A percentile compares a stretch with the other conserved stretches of the same genome.
Evolutionary conservation across 1,140 invertebrate genomes (phyloP).

Genomic region (Heliconius melpomene): DNA sequence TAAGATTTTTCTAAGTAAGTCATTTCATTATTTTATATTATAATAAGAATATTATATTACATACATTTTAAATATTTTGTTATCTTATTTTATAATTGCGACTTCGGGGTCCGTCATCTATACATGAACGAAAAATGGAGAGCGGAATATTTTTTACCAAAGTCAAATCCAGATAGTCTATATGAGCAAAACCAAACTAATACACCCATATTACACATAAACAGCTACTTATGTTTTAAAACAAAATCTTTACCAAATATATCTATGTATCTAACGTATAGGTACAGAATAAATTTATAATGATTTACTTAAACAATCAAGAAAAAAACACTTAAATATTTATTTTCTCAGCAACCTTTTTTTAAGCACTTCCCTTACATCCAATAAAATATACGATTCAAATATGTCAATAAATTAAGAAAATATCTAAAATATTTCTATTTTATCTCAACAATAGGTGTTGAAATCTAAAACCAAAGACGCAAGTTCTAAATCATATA

Average conservation of each 20-base stretch:
- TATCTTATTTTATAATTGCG: too few relatives aligned
- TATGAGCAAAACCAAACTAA: background rate
- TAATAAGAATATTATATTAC: too few relatives aligned
- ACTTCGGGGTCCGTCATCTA: too few relatives aligned
- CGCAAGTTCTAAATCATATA: constrained; percentile 37
- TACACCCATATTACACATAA: background rate
- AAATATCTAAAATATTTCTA: background rate
- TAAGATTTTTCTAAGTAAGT: background rate
- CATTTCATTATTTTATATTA: too few relatives aligned
- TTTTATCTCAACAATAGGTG: constrained; percentile 37
- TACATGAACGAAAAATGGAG: background rate
- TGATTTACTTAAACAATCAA: too few relatives aligned
- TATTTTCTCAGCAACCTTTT: background rate
- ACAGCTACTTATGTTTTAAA: background rate
- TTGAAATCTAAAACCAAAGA: constrained; percentile 38
- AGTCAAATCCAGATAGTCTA: background rate
- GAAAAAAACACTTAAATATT: background rate
- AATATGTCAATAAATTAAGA: background rate
- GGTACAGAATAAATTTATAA: too few relatives aligned
- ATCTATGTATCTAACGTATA: too few relatives aligned
- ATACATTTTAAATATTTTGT: too few relatives aligned
- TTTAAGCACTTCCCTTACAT: background rate
- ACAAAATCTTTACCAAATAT: too few relatives aligned
- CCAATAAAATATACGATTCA: background rate
- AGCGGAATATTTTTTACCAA: background rate